Conservation (phyloP, 2,888 invertebrate species). For the Parnassius smintheus region DNA sequence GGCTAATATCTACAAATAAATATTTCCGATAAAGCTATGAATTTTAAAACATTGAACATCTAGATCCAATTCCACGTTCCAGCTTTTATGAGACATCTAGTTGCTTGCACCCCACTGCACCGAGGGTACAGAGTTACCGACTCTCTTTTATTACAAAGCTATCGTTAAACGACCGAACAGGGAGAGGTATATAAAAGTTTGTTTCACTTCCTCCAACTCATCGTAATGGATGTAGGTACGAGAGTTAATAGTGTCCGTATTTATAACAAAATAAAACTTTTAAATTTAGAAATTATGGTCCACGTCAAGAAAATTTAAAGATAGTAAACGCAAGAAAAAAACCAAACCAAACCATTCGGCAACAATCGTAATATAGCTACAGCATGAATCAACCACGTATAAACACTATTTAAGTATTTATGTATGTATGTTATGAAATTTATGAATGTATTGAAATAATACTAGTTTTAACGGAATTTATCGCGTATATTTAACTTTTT, state of each 20-base stretch:
- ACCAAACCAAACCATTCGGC: too few relatives aligned
- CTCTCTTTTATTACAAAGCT: slow-evolving; percentile 20
- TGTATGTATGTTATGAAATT: too few relatives aligned
- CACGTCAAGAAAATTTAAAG: slow-evolving; percentile 1
- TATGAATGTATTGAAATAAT: too few relatives aligned
- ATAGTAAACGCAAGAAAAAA: too few relatives aligned
- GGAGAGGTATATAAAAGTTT: slow-evolving; percentile 20
- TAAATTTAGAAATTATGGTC: slow-evolving; percentile 7
- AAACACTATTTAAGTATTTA: too few relatives aligned
- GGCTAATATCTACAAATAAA: not conserved
- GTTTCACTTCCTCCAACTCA: not conserved
- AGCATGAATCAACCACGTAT: too few relatives aligned
- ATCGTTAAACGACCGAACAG: slow-evolving; percentile 8
- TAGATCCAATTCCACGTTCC: slow-evolving; percentile 18
- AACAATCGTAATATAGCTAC: too few relatives aligned
- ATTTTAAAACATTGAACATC: slow-evolving; percentile 15
- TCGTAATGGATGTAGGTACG: not conserved
- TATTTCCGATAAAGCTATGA: not conserved
- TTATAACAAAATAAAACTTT: slow-evolving; percentile 18
- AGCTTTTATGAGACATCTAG: slow-evolving; percentile 29
- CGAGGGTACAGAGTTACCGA: not conserved
- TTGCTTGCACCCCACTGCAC: slow-evolving; percentile 27
- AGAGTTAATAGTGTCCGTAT: not conserved
- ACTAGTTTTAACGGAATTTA: too few relatives aligned
- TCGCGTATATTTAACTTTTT: too few relatives aligned